A percentile compares a stretch with the other conserved stretches of the same genome.
These are phyloP conservation scores for Diarsia rubi DNA, from an alignment of 2,888 invertebrate species.

Conservation along the genomic window DNA sequence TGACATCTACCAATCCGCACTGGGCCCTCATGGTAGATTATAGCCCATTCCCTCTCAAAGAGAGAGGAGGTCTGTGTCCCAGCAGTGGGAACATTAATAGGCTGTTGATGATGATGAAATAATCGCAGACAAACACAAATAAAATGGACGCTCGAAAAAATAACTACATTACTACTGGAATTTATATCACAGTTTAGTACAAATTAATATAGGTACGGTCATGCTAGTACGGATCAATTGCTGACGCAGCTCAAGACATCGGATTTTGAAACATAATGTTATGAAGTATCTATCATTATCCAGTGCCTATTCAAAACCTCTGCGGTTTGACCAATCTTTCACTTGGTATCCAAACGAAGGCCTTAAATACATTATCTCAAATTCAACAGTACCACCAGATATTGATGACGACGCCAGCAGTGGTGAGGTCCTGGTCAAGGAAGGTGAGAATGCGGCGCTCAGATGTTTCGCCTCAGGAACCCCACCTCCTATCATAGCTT, in stretches of 20 bases:
- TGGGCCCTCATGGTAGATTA: too few species aligned
- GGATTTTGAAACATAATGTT: neutral
- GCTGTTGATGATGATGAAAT: too few species aligned
- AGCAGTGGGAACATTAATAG: too few species aligned
- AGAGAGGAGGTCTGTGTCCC: too few species aligned
- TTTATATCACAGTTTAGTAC: neutral
- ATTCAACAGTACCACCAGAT: constrained; percentile 93
- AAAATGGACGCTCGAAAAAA: neutral
- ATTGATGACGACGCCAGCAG: constrained; percentile 94
- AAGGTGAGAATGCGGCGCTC: constrained; percentile 94
- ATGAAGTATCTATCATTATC: neutral
- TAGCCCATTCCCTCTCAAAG: too few species aligned
- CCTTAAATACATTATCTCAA: neutral
- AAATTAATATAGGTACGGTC: neutral
- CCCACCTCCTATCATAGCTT: constrained; percentile 94
- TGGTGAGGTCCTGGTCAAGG: constrained; percentile 94
- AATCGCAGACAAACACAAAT: neutral
- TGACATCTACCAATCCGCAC: too few species aligned
- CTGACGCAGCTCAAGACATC: neutral
- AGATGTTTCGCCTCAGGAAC: constrained; percentile 95
- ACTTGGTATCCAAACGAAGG: neutral
- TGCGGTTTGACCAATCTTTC: neutral
- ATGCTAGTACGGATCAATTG: neutral
- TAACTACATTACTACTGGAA: neutral
- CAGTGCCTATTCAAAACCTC: neutral